Evolutionary conservation across 1,140 invertebrate genomes (phyloP).

Genomic region (Papilio helenus): DNA sequence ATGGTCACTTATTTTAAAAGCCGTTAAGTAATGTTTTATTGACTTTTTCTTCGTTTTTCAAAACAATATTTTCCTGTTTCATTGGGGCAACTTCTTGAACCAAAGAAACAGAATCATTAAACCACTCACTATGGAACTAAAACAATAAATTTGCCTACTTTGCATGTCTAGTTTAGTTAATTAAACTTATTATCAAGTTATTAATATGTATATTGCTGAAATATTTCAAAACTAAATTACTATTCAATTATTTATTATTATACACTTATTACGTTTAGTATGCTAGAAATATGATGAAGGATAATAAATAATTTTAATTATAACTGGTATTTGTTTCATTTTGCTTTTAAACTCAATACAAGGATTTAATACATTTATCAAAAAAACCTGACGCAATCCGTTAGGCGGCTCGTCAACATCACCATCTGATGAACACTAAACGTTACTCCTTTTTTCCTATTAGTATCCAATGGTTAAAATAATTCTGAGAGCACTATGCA

Average conservation of each 20-base stretch:
- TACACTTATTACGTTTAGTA: constrained; percentile 85
- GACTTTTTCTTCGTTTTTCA: constrained; percentile 41
- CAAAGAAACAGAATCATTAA: constrained; percentile 59
- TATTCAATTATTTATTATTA: constrained; percentile 84
- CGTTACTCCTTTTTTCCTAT: too few relatives aligned
- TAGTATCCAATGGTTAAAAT: too few relatives aligned
- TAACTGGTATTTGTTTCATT: constrained; percentile 81
- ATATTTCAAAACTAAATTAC: constrained; percentile 82
- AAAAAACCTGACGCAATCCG: too few relatives aligned
- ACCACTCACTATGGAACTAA: constrained; percentile 72
- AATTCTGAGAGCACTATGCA: too few relatives aligned
- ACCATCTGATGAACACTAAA: too few relatives aligned
- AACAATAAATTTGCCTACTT: constrained; percentile 81
- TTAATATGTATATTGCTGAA: constrained; percentile 80
- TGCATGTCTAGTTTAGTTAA: constrained; percentile 79
- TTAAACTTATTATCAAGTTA: constrained; percentile 77
- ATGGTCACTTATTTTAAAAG: constrained; percentile 68
- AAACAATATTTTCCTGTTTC: constrained; percentile 21
- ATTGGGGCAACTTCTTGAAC: constrained; percentile 50
- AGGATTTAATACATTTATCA: not conserved
- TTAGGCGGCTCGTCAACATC: too few relatives aligned
- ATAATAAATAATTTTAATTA: constrained; percentile 85
- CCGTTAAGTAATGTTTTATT: constrained; percentile 66
- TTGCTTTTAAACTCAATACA: constrained; percentile 28
- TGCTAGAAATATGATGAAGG: constrained; percentile 84